Evolutionary conservation across 2,113 vertebrate species (phyloP).

Genomic region (Todiramphus saurophagus): DNA sequence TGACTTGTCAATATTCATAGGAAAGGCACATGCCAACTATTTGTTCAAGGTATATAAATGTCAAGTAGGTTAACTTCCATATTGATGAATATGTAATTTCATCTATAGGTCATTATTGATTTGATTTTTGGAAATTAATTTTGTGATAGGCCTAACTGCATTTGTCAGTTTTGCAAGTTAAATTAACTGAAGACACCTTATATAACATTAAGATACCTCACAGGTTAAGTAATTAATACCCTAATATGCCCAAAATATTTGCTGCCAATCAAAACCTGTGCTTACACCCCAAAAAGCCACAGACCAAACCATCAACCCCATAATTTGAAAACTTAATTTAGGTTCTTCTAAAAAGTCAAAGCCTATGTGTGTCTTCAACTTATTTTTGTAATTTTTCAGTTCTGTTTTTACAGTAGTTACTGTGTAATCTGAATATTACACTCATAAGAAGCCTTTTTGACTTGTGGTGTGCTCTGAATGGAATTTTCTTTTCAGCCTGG

Average conservation of each 20-base stretch:
- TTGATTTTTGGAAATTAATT: slow-evolving; percentile 24
- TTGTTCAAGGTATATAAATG: background rate
- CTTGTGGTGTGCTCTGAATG: background rate
- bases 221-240: background rate
- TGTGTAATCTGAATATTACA: background rate
- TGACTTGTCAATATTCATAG: background rate
- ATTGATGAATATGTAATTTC: background rate
- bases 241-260: background rate
- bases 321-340: background rate
- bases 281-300: background rate
- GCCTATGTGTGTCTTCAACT: background rate
- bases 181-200: background rate
- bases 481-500: background rate
- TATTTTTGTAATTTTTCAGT: background rate
- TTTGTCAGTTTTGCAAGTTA: background rate
- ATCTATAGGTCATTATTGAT: slow-evolving; percentile 25
- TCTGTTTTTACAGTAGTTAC: background rate
- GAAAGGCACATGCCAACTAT: background rate
- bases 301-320: background rate
- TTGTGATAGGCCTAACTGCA: background rate
- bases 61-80: background rate
- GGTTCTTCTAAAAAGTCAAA: background rate
- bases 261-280: background rate
- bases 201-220: background rate
- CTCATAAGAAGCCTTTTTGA: background rate